Base-by-base conservation (phyloP, 2,888 invertebrate species). In the Gandaritis pyraliata region DNA sequence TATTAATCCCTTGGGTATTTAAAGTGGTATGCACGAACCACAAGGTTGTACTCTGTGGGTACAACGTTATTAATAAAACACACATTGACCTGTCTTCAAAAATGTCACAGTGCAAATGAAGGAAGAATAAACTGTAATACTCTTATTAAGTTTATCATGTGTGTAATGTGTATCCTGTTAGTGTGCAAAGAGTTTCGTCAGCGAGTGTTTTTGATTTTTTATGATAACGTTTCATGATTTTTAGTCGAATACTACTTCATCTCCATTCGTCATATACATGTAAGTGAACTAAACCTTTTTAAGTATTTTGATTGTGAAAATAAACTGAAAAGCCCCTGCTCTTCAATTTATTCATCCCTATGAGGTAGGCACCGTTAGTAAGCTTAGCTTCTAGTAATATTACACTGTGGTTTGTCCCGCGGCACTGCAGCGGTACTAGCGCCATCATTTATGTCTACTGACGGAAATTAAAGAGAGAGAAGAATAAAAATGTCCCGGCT, bases 401-500 rank as follows among this genome's bases (percentile, higher is more conserved):
- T 73, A 68, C 52, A 66, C 68, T 74, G 72, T 73, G 73, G 60
- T 68, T 72, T 74, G 77, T 78, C 86, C 88, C 76, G 88, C 83
- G 86, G 88, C 86, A 84, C 59, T 82, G 78, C 76, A 76, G 80
- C 85, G 80, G 80, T 83, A 83, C 87, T 84, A 84, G 78, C 83
- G 83, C 86, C 85, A 90, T 90, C 86, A 88, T 89, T 89, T 89
- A 89, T 81, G 78, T 84, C 80, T 80, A 81, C 80, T 88, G 88
- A 88, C 86, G 87, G 89, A 90, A 89, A 90, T 90, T 89, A 88
- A 90, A 89, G 88, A 86, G 90, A 89, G 83, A 90, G 83, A 87
- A 80, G 85, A 86, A 89, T 89, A 91, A 90, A 90, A 90, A 90
- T 89, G 90, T 90, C 88, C 85, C 86, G 78, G 73, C 80, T 89